Evolutionary conservation across 1,140 invertebrate genomes (phyloP).

Genomic region (Drosophila ananassae): DNA sequence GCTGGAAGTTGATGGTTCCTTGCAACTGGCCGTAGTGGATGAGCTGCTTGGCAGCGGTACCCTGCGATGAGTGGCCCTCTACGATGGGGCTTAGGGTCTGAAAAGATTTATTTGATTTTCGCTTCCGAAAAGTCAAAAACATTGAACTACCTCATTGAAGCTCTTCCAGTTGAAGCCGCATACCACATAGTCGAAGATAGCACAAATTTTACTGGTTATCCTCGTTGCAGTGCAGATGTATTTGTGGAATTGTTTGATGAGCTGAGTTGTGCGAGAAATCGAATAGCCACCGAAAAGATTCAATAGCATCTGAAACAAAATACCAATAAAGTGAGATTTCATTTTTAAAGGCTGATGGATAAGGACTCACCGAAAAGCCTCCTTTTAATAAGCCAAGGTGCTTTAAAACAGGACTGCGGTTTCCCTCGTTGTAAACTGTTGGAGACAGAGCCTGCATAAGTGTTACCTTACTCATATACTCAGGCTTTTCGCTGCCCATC

Average conservation of each 20-base stretch:
- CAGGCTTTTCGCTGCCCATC: conserved; percentile 86
- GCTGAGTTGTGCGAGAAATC: conserved; percentile 9
- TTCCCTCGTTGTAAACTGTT: conserved; percentile 65
- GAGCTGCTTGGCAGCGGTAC: conserved; percentile 34
- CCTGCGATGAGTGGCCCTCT: conserved; percentile 46
- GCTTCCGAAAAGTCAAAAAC: neutral
- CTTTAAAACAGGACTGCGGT: conserved; percentile 38
- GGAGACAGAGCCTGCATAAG: conserved; percentile 88
- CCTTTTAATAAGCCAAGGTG: conserved; percentile 37
- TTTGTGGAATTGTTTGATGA: conserved; percentile 18
- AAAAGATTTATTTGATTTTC: neutral
- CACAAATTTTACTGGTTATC: conserved; percentile 36
- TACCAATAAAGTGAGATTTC: neutral
- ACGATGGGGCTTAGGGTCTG: conserved; percentile 43
- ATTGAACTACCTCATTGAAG: conserved; percentile 34
- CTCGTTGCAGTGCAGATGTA: conserved; percentile 18
- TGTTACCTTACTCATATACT: conserved; percentile 87
- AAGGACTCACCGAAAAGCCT: conserved; percentile 22
- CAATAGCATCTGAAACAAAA: conserved; percentile 21
- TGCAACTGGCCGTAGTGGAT: conserved; percentile 45
- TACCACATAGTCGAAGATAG: conserved; percentile 44
- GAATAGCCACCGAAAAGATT: conserved; percentile 35
- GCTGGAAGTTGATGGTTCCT: conserved; percentile 7
- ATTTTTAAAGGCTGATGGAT: no score
- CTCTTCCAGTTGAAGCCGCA: conserved; percentile 52